Evolutionary conservation across 1,140 invertebrate species (phyloP).

Genomic region (Drosophila tani): DNA sequence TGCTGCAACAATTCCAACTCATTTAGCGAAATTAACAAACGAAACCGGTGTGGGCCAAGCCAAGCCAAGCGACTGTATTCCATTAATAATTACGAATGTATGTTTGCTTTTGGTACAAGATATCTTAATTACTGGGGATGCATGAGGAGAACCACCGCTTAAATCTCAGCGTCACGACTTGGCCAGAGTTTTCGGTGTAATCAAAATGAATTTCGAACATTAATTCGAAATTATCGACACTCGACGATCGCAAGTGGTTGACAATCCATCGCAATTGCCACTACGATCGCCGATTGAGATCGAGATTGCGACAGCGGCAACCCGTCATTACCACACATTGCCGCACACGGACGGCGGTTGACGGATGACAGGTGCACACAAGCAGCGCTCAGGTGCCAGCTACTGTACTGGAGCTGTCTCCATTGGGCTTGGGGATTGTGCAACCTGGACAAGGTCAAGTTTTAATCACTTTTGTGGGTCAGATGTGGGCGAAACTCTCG

Average conservation of each 20-base stretch:
- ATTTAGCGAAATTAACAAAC: slow-evolving; percentile 53
- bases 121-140: slow-evolving; percentile 60
- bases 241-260: slow-evolving; percentile 52
- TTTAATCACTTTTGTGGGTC: slow-evolving; percentile 29
- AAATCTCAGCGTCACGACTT: slow-evolving; percentile 47
- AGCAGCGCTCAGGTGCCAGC: slow-evolving; percentile 19
- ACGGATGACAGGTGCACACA: slow-evolving; percentile 25
- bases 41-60: slow-evolving; percentile 57
- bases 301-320: slow-evolving; percentile 41
- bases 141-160: slow-evolving; percentile 28
- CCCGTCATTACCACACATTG: slow-evolving; percentile 42
- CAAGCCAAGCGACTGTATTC: slow-evolving; percentile 21
- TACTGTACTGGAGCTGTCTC: slow-evolving; percentile 21
- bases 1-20: slow-evolving; percentile 50
- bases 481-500: slow-evolving; percentile 19
- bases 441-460: slow-evolving; percentile 50
- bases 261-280: slow-evolving; percentile 51
- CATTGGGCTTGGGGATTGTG: slow-evolving; percentile 14
- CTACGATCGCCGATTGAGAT: slow-evolving; percentile 32
- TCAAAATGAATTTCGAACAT: slow-evolving; percentile 58
- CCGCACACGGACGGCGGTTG: slow-evolving; percentile 71
- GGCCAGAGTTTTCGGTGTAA: slow-evolving; percentile 16
- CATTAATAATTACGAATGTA: slow-evolving; percentile 59
- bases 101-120: slow-evolving; percentile 24
- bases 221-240: slow-evolving; percentile 69